These are phyloP conservation scores for Sapayoa aenigma DNA, from an alignment of 2,113 vertebrate genomes.

Conservation along the genomic window DNA sequence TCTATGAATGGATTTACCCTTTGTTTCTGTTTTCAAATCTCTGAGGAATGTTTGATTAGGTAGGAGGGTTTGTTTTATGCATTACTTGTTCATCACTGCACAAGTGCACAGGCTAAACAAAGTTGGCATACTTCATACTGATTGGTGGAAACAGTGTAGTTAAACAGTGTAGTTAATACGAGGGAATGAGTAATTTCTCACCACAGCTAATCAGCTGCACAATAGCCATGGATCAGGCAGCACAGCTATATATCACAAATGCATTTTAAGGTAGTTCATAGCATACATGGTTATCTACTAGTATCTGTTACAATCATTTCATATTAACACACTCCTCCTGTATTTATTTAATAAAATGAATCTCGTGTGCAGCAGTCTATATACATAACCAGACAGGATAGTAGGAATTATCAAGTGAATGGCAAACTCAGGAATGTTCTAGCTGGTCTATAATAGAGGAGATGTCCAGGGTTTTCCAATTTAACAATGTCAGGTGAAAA, in stretches of 20 bases:
- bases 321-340: not conserved
- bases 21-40: constrained; percentile 65
- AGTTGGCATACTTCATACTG: constrained; percentile 63
- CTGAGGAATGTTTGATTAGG: constrained; percentile 64
- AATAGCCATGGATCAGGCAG: constrained; percentile 5
- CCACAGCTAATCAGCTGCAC: constrained; percentile 40
- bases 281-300: not conserved
- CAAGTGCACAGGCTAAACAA: constrained; percentile 52
- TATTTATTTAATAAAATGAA: not conserved
- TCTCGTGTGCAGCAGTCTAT: not conserved
- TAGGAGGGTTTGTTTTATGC: constrained; percentile 59
- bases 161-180: constrained; percentile 52
- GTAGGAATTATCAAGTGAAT: not conserved
- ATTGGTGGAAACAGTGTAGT: constrained; percentile 51
- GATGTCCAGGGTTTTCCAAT: not conserved
- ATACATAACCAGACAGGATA: not conserved
- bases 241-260: not conserved
- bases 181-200: constrained; percentile 57
- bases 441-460: not conserved
- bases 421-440: not conserved
- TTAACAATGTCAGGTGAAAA: not conserved
- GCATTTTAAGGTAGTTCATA: not conserved
- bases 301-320: not conserved
- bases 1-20: constrained; percentile 44
- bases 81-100: constrained; percentile 67